Conservation (phyloP, 2,888 invertebrate species). For the Acheta domesticus region DNA sequence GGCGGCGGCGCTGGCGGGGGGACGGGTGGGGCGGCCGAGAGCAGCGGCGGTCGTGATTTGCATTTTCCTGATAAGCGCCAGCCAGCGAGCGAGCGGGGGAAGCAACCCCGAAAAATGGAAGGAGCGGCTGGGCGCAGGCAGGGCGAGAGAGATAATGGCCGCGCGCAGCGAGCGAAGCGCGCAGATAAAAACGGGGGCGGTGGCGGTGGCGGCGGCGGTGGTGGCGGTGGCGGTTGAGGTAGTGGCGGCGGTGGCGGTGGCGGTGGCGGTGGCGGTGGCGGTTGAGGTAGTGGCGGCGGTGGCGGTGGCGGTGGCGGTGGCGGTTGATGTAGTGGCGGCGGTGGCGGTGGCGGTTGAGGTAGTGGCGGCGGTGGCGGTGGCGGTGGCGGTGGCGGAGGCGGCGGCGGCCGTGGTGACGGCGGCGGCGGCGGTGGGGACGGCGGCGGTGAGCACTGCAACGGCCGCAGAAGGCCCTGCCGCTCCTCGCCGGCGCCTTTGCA, state of each 20-base stretch:
- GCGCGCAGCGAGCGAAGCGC: not conserved
- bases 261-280: not conserved
- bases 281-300: no score
- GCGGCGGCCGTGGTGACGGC: no score
- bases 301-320: not conserved
- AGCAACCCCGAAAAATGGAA: slow-evolving; percentile 1
- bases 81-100: not conserved
- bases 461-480: no score
- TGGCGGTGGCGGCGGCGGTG: not conserved
- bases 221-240: not conserved
- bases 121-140: not conserved
- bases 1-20: not conserved
- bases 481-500: no score
- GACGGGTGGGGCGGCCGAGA: not conserved
- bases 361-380: no score
- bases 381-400: not conserved
- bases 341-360: not conserved
- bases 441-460: not conserved
- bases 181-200: not conserved
- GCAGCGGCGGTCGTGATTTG: not conserved
- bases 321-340: not conserved
- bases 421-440: not conserved
- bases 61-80: not conserved
- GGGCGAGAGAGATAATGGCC: not conserved
- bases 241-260: not conserved